A percentile compares a stretch with the other conserved stretches of the same genome.
Evolutionary conservation across 2,797 vertebrate genomes (phyloP).

Genomic region (Parambassis ranga): DNA sequence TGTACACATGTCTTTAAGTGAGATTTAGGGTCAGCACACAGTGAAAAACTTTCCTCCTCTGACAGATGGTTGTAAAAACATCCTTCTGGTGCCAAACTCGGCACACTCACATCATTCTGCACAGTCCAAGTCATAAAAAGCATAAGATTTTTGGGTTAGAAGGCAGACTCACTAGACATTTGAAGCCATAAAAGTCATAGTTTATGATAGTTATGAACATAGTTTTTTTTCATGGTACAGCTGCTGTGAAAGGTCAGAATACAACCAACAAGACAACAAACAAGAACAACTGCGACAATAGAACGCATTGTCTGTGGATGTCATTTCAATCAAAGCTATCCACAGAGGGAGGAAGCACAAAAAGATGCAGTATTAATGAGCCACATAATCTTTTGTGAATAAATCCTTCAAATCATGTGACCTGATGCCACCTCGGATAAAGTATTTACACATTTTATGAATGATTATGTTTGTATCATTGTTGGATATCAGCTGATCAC

Average conservation of each 20-base stretch:
- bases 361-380: neutral
- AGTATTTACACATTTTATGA: neutral
- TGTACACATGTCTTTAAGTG: neutral
- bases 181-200: neutral
- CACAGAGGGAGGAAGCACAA: no score
- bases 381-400: neutral
- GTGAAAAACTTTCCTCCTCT: conserved; percentile 5
- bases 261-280: neutral
- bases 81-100: neutral
- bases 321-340: no score
- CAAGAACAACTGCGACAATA: no score
- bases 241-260: neutral
- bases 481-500: neutral
- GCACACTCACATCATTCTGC: neutral
- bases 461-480: neutral
- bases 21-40: conserved; percentile 12
- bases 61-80: conserved; percentile 10
- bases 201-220: neutral
- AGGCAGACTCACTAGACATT: neutral
- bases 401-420: conserved; percentile 10
- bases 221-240: neutral
- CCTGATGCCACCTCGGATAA: neutral
- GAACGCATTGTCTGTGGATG: no score
- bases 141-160: neutral
- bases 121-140: neutral